Evolutionary conservation across 2,113 vertebrate species (phyloP).

Genomic region (Pogonocichla stellata): DNA sequence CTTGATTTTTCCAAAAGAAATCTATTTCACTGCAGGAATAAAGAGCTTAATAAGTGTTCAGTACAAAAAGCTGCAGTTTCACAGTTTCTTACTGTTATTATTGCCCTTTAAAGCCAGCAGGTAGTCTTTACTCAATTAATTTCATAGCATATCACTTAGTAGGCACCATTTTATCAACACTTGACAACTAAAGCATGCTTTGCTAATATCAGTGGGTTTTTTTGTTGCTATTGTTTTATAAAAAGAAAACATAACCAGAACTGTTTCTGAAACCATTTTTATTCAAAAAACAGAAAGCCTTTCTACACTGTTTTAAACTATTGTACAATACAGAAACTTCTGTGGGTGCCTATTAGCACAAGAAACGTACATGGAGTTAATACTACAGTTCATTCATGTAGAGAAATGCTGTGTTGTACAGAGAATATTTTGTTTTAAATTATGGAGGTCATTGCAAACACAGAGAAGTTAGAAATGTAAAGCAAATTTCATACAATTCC

Average conservation of each 20-base stretch:
- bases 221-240: background rate
- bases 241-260: background rate
- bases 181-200: slow-evolving; percentile 11
- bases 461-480: background rate
- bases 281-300: background rate
- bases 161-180: slow-evolving; percentile 21
- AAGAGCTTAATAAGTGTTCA: slow-evolving; percentile 21
- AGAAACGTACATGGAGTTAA: background rate
- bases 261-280: background rate
- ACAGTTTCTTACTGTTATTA: slow-evolving; percentile 3
- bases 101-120: slow-evolving; percentile 52
- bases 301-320: background rate
- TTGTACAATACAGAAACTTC: background rate
- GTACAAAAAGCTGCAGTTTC: background rate
- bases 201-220: background rate
- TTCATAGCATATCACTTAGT: slow-evolving; percentile 37
- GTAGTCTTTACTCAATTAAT: slow-evolving; percentile 60
- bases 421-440: background rate
- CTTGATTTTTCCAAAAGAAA: background rate
- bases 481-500: background rate
- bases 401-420: background rate
- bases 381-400: background rate
- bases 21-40: slow-evolving; percentile 12
- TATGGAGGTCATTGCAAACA: background rate
- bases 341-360: background rate